Evolutionary conservation across 2,113 vertebrate genomes (phyloP), one percentile per base, ranked within the genome.

Genomic region (Bubo blakistoni): DNA sequence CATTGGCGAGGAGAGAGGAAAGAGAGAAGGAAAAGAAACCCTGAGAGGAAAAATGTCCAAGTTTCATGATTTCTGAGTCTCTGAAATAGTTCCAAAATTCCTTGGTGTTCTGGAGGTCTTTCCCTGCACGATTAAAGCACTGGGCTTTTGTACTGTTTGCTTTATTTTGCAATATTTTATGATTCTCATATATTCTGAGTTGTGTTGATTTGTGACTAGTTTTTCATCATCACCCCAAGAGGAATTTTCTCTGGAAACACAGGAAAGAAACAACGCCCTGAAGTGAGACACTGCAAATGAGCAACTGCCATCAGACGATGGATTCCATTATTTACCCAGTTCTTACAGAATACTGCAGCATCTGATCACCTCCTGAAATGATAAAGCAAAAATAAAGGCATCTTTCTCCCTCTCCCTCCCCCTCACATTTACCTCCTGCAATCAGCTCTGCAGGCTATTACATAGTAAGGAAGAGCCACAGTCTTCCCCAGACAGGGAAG

Each of bases 101-200:
- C 84, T 94, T 94, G 74, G 70, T 91, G 73, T 92, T 95, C 81
- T 77, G 78, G 93, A 94, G 95, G 73, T 88, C 91, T 49, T 94
- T 67, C 86, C 63, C 52, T 82, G 73, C 52, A 92, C 0, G 54
- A 86, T 82, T 66, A 92, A 97, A 95, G 81, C 70, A 36, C 27
- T 18, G 47, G 74, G 71, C 25, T 88, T 72, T 95, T 51, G 78
- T 66, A 80, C 70, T 94, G 92, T 90, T 95, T 85, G 78, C 73
- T 96, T 94, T 88, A 76, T 96, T 96, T 90, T 92, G 86, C 78
- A 95, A 77, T 97, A 88, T 94, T 97, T 95, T 82, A 91, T 87
- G 71, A 90, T 86, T 92, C 84, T 94, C 86, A 63, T 83, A 29
- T 82, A 95, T 80, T 94, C 81, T 29, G 67, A 83, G 70, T 19